Conservation (phyloP, 2,797 vertebrate genomes). For the Cossypha dichroa region DNA sequence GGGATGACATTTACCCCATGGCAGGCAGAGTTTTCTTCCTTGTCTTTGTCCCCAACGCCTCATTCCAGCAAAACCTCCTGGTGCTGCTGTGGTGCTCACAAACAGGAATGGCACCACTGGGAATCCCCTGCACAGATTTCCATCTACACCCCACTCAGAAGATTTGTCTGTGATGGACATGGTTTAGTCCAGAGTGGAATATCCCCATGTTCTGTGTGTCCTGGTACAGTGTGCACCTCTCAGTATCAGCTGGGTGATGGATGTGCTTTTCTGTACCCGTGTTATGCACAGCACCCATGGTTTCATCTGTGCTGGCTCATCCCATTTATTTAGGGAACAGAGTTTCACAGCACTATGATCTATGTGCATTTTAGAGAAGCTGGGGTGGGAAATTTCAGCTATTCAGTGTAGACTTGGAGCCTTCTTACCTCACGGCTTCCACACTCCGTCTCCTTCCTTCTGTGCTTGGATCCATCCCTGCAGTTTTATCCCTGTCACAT, state of each 20-base stretch:
- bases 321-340: not conserved
- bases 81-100: not conserved
- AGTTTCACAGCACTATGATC: not conserved
- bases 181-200: not conserved
- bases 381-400: not conserved
- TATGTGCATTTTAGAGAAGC: not conserved
- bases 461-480: not conserved
- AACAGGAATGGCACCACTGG: not conserved
- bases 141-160: not conserved
- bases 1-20: rapidly evolving
- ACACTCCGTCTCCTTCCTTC: not conserved
- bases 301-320: not conserved
- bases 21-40: not conserved
- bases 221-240: not conserved
- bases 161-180: not conserved
- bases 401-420: not conserved
- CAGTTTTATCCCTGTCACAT: not conserved
- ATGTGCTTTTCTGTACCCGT: not conserved
- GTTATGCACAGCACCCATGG: not conserved
- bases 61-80: not conserved
- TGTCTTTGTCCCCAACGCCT: not conserved
- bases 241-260: not conserved
- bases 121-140: not conserved
- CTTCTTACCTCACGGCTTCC: not conserved
- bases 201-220: not conserved